Evolutionary conservation across 2,888 invertebrate species (phyloP), one percentile per base, ranked within the genome.

Genomic region (Eumerus sabulonum): DNA sequence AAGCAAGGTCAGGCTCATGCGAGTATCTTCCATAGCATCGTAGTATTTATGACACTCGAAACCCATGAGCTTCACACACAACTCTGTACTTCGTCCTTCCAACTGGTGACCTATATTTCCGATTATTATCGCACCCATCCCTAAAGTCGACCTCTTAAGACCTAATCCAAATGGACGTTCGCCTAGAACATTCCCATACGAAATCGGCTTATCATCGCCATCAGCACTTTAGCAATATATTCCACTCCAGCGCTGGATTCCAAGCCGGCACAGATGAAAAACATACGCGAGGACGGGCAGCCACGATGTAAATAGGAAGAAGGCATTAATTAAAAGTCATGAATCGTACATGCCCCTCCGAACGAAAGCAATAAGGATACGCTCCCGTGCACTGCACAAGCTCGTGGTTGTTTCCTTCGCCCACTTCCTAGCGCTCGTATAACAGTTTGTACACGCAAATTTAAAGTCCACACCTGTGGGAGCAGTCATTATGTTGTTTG

Each of bases 401-500:
- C 38, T 50, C 14, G 45, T 19, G 45, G 18, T 13, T n/a, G 40
- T 38, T n/a, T 53, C 18, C 16, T 36, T 27, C 35, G n/a, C 51
- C 18, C 40, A 17, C 56, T 50, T 35, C n/a, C 7, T 19, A 2
- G n/a, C 36, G 17, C 13, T 44, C 12, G 48, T 68, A 63, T 74
- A 68, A 66, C 74, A 66, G 45, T 60, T 56, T 48, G 51, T 53
- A 67, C 81, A 76, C 76, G 81, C 81, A 71, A 81, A 71, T 81
- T 81, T 76, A 67, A 76, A 76, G 76, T 71, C 74, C 76, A 76
- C 81, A 81, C 81, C 76, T 81, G 81, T 76, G 76, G 81, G 81
- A 81, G 76, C 70, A 81, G 81, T 76, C 70, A 71, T 76, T 76
- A 76, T 74, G 68, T 64, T 74, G 68, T 74, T 74, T 70, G 64